Evolutionary conservation across 2,113 vertebrate species (phyloP).

Genomic region (Tyto alba): DNA sequence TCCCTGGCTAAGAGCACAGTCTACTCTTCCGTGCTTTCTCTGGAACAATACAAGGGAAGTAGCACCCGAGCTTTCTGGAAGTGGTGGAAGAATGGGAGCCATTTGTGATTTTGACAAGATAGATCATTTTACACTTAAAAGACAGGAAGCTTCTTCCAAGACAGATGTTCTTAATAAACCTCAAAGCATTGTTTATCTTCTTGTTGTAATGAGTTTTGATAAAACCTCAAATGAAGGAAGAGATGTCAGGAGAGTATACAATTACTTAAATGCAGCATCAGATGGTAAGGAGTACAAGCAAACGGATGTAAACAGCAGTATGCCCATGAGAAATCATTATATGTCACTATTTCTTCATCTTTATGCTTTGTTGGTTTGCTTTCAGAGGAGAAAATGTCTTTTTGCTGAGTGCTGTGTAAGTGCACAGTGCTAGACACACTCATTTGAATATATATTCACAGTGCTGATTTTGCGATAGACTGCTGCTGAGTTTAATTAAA

Average conservation of each 20-base stretch:
- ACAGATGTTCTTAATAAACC: not conserved
- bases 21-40: not conserved
- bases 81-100: not conserved
- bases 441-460: not conserved
- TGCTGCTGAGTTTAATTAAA: not conserved
- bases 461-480: not conserved
- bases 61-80: not conserved
- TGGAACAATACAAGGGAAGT: not conserved
- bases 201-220: not conserved
- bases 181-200: not conserved
- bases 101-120: not conserved
- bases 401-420: not conserved
- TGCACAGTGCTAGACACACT: no score
- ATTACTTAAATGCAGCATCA: no score
- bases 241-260: not conserved
- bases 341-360: not conserved
- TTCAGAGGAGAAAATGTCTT: not conserved
- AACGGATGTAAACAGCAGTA: not conserved
- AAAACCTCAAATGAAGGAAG: not conserved
- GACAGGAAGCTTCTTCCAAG: not conserved
- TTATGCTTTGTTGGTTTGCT: not conserved
- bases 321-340: rapidly evolving
- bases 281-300: not conserved
- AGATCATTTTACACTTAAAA: not conserved
- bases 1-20: no score